These are phyloP conservation scores for Trypoxylus dichotomus DNA, from an alignment of 1,140 invertebrate genomes.

Conservation along the genomic window DNA sequence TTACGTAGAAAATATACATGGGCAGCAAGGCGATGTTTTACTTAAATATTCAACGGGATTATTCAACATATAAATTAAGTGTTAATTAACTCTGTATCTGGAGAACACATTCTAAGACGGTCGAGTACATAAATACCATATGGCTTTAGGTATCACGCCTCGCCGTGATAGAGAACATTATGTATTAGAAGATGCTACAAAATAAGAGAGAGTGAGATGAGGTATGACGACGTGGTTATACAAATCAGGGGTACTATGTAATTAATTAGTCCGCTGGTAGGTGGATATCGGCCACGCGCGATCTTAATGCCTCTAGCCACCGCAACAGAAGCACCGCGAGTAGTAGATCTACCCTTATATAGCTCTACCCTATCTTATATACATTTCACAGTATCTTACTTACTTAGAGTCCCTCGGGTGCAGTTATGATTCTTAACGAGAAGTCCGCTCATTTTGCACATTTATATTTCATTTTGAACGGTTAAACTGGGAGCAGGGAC, in stretches of 20 bases:
- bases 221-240: constrained; percentile 15
- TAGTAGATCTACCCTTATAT: not conserved
- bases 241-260: constrained; percentile 30
- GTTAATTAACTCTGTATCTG: constrained; percentile 27
- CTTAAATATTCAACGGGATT: constrained; percentile 4
- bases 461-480: constrained; percentile 29
- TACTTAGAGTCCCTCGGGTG: constrained; percentile 17
- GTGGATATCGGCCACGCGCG: constrained; percentile 39
- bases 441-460: constrained; percentile 23
- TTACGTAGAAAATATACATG: too few relatives aligned
- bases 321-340: constrained; percentile 7
- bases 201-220: constrained; percentile 11
- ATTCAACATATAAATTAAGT: constrained; percentile 33
- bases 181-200: not conserved
- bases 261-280: constrained; percentile 39
- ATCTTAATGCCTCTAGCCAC: constrained; percentile 39
- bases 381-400: constrained; percentile 18
- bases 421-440: constrained; percentile 22
- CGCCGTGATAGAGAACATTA: constrained; percentile 19
- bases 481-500: constrained; percentile 8
- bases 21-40: not conserved
- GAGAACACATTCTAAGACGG: constrained; percentile 21
- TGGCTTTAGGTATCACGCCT: not conserved
- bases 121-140: constrained; percentile 19
- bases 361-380: constrained; percentile 20